Conservation (phyloP, 1,140 invertebrate species). For the Globodera ellingtonae region DNA sequence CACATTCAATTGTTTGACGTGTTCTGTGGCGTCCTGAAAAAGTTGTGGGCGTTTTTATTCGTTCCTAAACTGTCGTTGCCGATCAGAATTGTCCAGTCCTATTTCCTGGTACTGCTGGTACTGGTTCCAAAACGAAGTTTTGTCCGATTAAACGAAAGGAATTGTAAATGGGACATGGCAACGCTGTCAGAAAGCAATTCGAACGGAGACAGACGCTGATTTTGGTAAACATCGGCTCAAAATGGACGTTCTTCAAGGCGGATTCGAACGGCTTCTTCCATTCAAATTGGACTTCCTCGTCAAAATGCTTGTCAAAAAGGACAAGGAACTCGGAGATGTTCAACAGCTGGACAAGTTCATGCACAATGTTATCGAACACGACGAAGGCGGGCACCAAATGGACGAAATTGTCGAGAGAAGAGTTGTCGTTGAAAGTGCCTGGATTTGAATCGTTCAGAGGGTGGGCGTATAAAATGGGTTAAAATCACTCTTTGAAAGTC, state of each 20-base stretch:
- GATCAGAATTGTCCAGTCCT: background rate
- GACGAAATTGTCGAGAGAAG: conserved; percentile 37
- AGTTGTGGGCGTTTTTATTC: background rate
- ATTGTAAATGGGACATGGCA: too few species aligned
- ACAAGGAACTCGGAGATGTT: conserved; percentile 51
- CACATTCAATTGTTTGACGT: conserved; percentile 16
- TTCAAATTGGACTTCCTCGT: conserved; percentile 25
- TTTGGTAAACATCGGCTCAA: conserved; percentile 26
- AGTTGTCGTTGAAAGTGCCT: background rate
- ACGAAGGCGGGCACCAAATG: conserved; percentile 39
- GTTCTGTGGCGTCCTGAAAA: conserved; percentile 11
- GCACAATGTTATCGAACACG: conserved; percentile 54
- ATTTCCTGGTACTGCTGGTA: too few species aligned
- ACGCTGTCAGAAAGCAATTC: too few species aligned
- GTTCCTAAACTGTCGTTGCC: background rate
- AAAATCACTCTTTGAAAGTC: conserved; percentile 12
- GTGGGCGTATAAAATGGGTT: conserved; percentile 10
- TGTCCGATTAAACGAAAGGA: too few species aligned
- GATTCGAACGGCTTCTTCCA: conserved; percentile 40
- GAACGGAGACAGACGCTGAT: background rate
- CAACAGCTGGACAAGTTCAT: conserved; percentile 43
- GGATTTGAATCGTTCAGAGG: background rate
- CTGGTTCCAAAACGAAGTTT: too few species aligned
- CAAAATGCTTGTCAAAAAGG: conserved; percentile 56
- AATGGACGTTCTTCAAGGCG: conserved; percentile 30